Percentiles rank a stretch among this genome's conserved stretches.
Conservation (phyloP, 1,140 invertebrate species). For the Ceratoteleas bidentatus region DNA sequence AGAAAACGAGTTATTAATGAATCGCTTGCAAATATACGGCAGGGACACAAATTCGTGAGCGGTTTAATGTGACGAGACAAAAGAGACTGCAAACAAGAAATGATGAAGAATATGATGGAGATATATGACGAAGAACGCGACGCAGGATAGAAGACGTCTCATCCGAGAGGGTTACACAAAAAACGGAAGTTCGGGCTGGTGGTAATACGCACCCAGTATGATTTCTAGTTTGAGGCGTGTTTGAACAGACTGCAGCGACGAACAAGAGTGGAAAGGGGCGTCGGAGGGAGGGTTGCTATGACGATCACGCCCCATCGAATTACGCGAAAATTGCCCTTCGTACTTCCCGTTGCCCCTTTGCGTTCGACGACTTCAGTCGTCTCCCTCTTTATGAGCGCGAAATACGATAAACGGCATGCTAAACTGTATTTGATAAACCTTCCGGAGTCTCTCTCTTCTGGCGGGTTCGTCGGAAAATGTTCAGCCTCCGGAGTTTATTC, state of each 20-base stretch:
- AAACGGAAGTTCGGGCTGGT: conserved; percentile 34
- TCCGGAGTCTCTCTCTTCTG: conserved; percentile 36
- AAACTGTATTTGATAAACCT: conserved; percentile 75
- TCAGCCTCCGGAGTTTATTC: conserved; percentile 34
- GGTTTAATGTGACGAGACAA: conserved; percentile 36
- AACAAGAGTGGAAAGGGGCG: conserved; percentile 68
- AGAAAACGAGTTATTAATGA: conserved; percentile 39
- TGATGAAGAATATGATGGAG: conserved; percentile 50
- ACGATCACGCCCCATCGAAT: conserved; percentile 81
- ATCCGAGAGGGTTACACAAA: conserved; percentile 53
- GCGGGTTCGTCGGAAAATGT: conserved; percentile 37
- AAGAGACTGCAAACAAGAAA: conserved; percentile 41
- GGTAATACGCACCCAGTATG: conserved; percentile 56
- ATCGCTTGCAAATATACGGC: conserved; percentile 27
- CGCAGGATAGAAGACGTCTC: conserved; percentile 50
- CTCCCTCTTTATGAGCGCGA: conserved; percentile 68
- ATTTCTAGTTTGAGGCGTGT: conserved; percentile 75
- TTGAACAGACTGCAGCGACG: conserved; percentile 78
- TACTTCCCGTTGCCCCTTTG: conserved; percentile 66
- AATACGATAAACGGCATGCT: conserved; percentile 76
- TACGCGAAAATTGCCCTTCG: conserved; percentile 80
- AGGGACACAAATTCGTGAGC: conserved; percentile 22
- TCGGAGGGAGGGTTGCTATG: conserved; percentile 78
- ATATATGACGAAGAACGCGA: conserved; percentile 37
- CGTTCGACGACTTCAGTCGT: conserved; percentile 58